Percentiles rank a stretch among this genome's conserved stretches.
Conservation (phyloP, 1,140 invertebrate species). For the Ooceraea biroi region DNA sequence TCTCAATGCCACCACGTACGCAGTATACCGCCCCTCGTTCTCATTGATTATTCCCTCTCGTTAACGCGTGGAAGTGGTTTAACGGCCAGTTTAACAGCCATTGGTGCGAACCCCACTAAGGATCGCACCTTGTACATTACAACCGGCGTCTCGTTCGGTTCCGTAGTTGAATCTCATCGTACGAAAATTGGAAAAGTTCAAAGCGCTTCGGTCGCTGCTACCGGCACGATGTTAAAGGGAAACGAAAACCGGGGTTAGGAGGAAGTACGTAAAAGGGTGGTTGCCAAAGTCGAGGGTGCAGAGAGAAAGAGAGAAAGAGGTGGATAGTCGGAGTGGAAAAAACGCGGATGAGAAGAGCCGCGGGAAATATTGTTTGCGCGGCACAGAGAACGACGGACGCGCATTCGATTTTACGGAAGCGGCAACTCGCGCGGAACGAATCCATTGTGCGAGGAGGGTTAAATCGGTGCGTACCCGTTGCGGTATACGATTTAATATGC, state of each 20-base stretch:
- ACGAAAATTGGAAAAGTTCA: slow-evolving; percentile 77
- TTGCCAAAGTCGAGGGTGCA: slow-evolving; percentile 19
- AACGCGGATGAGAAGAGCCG: slow-evolving; percentile 29
- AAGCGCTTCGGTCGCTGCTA: slow-evolving; percentile 58
- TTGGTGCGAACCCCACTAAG: slow-evolving; percentile 49
- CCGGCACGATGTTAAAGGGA: slow-evolving; percentile 56
- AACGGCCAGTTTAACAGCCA: slow-evolving; percentile 23
- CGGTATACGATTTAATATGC: slow-evolving; percentile 65
- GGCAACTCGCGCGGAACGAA: slow-evolving; percentile 64
- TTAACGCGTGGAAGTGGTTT: slow-evolving; percentile 22
- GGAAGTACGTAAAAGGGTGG: slow-evolving; percentile 23
- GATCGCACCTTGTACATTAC: slow-evolving; percentile 62
- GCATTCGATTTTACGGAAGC: slow-evolving; percentile 70
- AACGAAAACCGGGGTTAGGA: slow-evolving; percentile 8
- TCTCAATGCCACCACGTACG: background rate
- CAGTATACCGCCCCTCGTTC: background rate
- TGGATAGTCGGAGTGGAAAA: background rate
- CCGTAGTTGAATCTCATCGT: slow-evolving; percentile 68
- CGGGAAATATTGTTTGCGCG: slow-evolving; percentile 66
- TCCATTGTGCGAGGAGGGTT: slow-evolving; percentile 69
- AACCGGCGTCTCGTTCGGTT: slow-evolving; percentile 59
- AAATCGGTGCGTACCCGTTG: slow-evolving; percentile 48
- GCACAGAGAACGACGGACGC: slow-evolving; percentile 40
- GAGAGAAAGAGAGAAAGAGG: background rate
- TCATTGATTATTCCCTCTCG: slow-evolving; percentile 25